Conservation (phyloP, 2,888 invertebrate species). For the Drosophila fungiperda region DNA sequence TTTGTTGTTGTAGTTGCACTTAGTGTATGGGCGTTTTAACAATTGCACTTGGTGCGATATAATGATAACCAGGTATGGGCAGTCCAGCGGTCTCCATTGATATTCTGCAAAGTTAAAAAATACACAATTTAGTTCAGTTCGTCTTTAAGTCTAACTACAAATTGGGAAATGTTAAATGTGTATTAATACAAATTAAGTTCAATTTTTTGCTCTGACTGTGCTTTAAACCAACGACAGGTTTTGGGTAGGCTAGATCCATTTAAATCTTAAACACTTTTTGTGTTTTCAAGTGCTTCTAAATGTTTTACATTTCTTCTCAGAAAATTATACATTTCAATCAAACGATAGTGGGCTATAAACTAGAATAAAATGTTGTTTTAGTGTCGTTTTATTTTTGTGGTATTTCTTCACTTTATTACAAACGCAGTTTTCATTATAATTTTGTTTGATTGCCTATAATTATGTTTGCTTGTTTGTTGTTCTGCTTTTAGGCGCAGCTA, state of each 20-base stretch:
- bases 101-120: conserved; percentile 89
- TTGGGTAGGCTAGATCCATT: neutral
- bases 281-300: neutral
- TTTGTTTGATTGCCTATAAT: conserved; percentile 66
- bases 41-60: conserved; percentile 96
- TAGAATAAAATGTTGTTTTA: conserved; percentile 11
- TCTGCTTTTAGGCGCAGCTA: conserved; percentile 24
- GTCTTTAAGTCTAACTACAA: neutral
- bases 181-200: neutral
- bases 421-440: conserved; percentile 59
- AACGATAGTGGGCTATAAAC: neutral
- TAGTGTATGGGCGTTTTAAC: conserved; percentile 96
- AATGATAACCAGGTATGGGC: conserved; percentile 95
- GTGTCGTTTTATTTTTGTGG: conserved; percentile 16
- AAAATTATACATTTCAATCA: neutral
- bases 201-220: neutral
- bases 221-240: neutral
- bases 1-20: conserved; percentile 49
- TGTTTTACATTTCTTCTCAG: neutral
- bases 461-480: conserved; percentile 44
- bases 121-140: neutral
- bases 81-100: conserved; percentile 97
- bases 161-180: neutral
- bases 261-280: neutral
- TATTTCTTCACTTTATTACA: conserved; percentile 71